Percentiles rank a stretch among this genome's conserved stretches.
Conservation (phyloP, 1,140 invertebrate species). For the Penaeus chinensis region DNA sequence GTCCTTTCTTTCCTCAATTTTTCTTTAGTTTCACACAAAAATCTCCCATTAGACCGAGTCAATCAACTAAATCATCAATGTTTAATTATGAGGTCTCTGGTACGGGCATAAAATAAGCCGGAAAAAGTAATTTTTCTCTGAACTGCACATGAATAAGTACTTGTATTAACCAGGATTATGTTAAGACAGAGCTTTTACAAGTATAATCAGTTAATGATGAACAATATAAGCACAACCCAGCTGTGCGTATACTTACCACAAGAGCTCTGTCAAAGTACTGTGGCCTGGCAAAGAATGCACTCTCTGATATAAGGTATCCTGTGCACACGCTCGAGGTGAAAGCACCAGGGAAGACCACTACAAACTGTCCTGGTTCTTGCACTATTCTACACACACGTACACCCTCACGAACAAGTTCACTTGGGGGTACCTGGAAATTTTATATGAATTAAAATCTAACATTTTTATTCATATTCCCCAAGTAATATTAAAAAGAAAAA, state of each 20-base stretch:
- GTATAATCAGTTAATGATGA: too few species aligned
- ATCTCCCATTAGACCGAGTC: too few species aligned
- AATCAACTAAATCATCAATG: too few species aligned
- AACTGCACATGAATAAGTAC: too few species aligned
- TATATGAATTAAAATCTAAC: neutral
- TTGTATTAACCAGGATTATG: too few species aligned
- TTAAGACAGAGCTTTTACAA: too few species aligned
- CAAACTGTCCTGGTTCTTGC: slow-evolving; percentile 90
- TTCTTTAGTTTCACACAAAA: too few species aligned
- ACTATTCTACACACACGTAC: slow-evolving; percentile 83
- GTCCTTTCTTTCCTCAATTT: too few species aligned
- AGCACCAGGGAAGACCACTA: slow-evolving; percentile 90
- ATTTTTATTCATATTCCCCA: neutral
- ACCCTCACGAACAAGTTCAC: slow-evolving; percentile 79
- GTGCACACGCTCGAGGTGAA: slow-evolving; percentile 91
- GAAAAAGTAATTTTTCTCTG: too few species aligned
- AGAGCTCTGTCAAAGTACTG: slow-evolving; percentile 83
- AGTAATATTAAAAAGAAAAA: slow-evolving; percentile 11
- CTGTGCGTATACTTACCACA: slow-evolving; percentile 69
- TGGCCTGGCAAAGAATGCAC: slow-evolving; percentile 90
- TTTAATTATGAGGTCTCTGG: too few species aligned
- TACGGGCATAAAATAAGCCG: too few species aligned
- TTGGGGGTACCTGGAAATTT: slow-evolving; percentile 78
- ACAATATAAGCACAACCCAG: neutral
- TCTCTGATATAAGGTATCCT: slow-evolving; percentile 91